Evolutionary conservation across 2,888 invertebrate species (phyloP).

Genomic region (Gortyna flavago): DNA sequence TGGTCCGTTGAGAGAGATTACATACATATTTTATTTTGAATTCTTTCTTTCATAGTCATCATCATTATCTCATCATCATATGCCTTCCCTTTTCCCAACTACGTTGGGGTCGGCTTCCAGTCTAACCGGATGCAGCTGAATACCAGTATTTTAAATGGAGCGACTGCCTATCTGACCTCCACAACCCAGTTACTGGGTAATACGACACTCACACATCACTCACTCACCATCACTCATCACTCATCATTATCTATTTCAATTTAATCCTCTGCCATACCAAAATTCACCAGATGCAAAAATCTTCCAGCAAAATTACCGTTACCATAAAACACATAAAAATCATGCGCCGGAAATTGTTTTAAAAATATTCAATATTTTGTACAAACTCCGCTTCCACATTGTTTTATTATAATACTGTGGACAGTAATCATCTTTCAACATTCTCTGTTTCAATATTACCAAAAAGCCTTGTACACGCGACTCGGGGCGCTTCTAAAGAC

Average conservation of each 20-base stretch:
- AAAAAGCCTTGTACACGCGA: conserved; percentile 13
- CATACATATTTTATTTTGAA: too few relatives aligned
- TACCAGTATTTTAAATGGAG: too few relatives aligned
- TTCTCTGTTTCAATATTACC: conserved; percentile 32
- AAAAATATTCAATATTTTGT: conserved; percentile 57
- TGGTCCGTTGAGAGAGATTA: too few relatives aligned
- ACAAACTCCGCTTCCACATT: conserved; percentile 35
- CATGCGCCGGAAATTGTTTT: conserved; percentile 47
- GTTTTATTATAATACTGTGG: conserved; percentile 35
- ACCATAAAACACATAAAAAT: conserved; percentile 49
- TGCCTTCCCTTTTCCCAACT: too few relatives aligned
- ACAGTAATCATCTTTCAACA: conserved; percentile 37
- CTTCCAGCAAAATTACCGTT: conserved; percentile 11
- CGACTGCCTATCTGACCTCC: too few relatives aligned
- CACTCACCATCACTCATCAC: too few relatives aligned
- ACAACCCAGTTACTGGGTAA: too few relatives aligned
- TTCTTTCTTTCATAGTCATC: background rate
- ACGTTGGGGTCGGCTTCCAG: too few relatives aligned
- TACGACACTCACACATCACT: too few relatives aligned
- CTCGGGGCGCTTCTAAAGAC: conserved; percentile 23
- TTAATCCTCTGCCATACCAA: background rate
- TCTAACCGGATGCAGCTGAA: too few relatives aligned
- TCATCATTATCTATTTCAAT: background rate
- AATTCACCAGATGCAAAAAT: conserved; percentile 14
- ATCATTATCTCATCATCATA: too few relatives aligned